A percentile compares a stretch with the other conserved stretches of the same genome.
Evolutionary conservation across 1,140 invertebrate species (phyloP).

Genomic region (Limonius californicus): DNA sequence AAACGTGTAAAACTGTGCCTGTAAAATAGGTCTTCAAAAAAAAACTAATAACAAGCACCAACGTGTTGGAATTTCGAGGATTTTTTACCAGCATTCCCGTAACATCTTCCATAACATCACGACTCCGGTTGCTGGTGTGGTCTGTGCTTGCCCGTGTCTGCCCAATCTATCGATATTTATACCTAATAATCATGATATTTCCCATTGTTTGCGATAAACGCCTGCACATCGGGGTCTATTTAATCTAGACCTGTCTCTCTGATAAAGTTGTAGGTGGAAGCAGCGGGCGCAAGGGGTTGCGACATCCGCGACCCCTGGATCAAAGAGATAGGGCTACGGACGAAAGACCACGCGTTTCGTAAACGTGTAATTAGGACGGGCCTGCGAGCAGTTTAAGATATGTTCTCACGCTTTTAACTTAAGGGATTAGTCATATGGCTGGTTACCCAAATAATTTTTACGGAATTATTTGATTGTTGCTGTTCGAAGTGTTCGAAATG

Average conservation of each 20-base stretch:
- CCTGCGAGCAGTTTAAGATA: conserved; percentile 28
- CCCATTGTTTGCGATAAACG: conserved; percentile 27
- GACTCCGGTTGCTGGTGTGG: conserved; percentile 24
- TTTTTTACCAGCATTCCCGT: conserved; percentile 23
- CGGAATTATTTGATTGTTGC: conserved; percentile 4
- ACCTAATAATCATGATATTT: conserved; percentile 27
- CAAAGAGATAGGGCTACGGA: conserved; percentile 16
- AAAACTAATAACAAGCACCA: background rate
- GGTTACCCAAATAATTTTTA: conserved; percentile 6
- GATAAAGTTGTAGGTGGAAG: conserved; percentile 20
- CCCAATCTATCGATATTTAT: conserved; percentile 27
- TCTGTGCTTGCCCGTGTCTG: conserved; percentile 20
- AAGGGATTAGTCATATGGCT: conserved; percentile 34
- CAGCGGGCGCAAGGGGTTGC: background rate
- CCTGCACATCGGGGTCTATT: background rate
- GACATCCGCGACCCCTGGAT: background rate
- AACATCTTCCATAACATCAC: conserved; percentile 23
- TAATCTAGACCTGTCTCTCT: conserved; percentile 7
- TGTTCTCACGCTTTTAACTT: conserved; percentile 34
- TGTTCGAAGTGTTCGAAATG: background rate
- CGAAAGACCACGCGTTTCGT: conserved; percentile 30
- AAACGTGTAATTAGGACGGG: conserved; percentile 33
- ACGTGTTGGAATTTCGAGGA: conserved; percentile 23
- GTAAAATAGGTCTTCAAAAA: too few species aligned
- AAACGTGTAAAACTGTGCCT: too few species aligned